Conservation (phyloP, 2,797 vertebrate genomes). For the Falco cherrug region DNA sequence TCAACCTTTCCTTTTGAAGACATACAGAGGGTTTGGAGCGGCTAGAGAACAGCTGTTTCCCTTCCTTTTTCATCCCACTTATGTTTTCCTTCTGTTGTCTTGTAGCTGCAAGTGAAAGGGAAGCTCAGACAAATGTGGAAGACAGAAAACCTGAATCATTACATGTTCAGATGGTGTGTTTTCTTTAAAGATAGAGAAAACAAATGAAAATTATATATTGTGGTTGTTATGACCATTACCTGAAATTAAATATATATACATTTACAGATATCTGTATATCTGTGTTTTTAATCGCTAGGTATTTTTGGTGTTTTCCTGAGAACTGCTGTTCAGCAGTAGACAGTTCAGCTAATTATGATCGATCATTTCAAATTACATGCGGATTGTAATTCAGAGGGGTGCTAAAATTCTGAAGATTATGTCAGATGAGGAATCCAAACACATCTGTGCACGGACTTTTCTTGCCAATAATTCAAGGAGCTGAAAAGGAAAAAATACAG, state of each 20-base stretch:
- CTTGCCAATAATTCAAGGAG: not conserved
- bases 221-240: not conserved
- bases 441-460: not conserved
- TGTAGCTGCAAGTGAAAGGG: not conserved
- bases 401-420: not conserved
- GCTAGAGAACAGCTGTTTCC: not conserved
- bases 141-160: not conserved
- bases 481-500: not conserved
- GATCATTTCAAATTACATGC: not conserved
- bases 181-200: not conserved
- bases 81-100: not conserved
- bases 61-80: not conserved
- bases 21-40: not conserved
- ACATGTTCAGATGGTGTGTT: not conserved
- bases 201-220: not conserved
- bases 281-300: not conserved
- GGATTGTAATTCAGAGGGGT: constrained; percentile 3
- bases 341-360: not conserved
- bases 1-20: not conserved
- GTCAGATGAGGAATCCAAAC: not conserved
- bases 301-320: not conserved
- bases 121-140: not conserved
- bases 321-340: not conserved
- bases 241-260: not conserved
- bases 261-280: not conserved